These are phyloP conservation scores for Anseranas semipalmata DNA, from an alignment of 2,113 vertebrate species.

Conservation along the genomic window DNA sequence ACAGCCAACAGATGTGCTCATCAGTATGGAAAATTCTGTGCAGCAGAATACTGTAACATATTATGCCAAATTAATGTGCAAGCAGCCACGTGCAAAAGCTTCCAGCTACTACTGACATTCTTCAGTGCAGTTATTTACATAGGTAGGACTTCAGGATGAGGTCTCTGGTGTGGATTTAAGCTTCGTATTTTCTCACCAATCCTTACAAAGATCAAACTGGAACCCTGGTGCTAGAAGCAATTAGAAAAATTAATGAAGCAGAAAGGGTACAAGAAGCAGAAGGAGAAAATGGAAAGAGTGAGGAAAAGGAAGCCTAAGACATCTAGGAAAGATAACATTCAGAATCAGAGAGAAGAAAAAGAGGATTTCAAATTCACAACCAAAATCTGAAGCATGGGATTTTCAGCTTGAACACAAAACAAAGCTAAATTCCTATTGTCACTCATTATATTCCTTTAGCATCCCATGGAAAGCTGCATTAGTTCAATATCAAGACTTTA, in stretches of 20 bases:
- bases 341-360: constrained; percentile 5
- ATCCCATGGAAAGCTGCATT: background rate
- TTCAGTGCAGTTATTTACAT: background rate
- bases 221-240: background rate
- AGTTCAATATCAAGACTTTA: constrained; percentile 2
- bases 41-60: background rate
- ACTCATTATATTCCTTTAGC: background rate
- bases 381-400: background rate
- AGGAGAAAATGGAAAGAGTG: background rate
- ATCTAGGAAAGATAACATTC: background rate
- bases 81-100: constrained; percentile 13
- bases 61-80: constrained; percentile 30
- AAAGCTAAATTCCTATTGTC: background rate
- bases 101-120: background rate
- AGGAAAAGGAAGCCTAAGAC: background rate
- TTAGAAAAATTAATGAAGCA: background rate
- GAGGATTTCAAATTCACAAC: background rate
- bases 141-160: background rate
- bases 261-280: background rate
- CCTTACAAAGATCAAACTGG: background rate
- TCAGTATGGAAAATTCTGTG: constrained; percentile 10
- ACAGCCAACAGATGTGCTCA: constrained; percentile 36
- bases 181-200: background rate
- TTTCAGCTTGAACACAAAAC: constrained; percentile 25
- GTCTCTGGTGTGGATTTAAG: constrained; percentile 5